Conservation (phyloP, 2,113 vertebrate genomes). For the Eptesicus fuscus region DNA sequence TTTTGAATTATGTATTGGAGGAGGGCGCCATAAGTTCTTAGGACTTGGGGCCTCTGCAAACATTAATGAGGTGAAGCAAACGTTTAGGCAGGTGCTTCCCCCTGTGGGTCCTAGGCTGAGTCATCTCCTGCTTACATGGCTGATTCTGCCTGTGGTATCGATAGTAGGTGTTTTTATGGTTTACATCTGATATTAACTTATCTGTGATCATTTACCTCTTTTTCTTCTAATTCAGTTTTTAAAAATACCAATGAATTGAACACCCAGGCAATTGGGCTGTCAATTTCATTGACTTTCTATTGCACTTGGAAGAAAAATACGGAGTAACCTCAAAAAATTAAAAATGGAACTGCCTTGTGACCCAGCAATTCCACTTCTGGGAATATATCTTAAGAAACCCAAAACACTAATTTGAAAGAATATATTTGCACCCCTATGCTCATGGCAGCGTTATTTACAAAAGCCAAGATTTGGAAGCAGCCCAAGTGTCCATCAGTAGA, state of each 20-base stretch:
- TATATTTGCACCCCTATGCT: not conserved
- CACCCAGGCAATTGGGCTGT: not conserved
- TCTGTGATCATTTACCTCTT: not conserved
- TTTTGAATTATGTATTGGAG: not conserved
- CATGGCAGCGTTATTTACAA: not conserved
- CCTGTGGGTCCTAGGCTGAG: not conserved
- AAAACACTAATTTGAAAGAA: not conserved
- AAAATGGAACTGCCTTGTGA: not conserved
- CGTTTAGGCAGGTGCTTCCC: not conserved
- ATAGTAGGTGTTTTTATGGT: not conserved
- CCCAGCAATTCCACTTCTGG: not conserved
- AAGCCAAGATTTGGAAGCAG: not conserved
- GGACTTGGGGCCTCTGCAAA: not conserved
- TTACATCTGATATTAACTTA: conserved; percentile 11
- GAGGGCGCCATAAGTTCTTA: not conserved
- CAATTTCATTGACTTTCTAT: conserved; percentile 4
- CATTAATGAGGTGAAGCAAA: not conserved
- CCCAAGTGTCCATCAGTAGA: not conserved
- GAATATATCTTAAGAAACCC: not conserved
- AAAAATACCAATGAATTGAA: not conserved
- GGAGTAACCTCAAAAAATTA: not conserved
- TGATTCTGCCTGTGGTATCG: not conserved
- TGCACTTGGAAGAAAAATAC: not conserved
- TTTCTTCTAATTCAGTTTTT: not conserved
- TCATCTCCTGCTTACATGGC: not conserved